Evolutionary conservation across 1,140 invertebrate genomes (phyloP).

Genomic region (Drosophila persimilis): DNA sequence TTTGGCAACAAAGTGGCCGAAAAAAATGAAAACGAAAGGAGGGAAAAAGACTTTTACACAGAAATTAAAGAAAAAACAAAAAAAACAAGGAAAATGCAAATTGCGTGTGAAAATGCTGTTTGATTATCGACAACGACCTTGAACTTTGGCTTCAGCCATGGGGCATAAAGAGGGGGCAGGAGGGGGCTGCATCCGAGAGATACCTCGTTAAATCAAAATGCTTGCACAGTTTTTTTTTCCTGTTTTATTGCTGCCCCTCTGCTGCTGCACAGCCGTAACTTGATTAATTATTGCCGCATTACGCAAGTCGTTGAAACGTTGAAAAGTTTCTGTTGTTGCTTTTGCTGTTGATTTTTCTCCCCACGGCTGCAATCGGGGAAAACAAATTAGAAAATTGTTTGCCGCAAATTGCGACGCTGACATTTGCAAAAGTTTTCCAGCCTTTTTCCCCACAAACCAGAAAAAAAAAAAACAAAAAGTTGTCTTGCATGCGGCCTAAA

Average conservation of each 20-base stretch:
- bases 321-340: constrained; percentile 25
- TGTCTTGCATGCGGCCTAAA: constrained; percentile 28
- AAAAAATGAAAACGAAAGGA: constrained; percentile 66
- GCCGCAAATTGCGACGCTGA: constrained; percentile 61
- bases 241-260: neutral
- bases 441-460: constrained; percentile 11
- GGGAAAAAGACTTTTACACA: constrained; percentile 1
- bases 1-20: constrained; percentile 20
- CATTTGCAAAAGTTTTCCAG: constrained; percentile 55
- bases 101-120: constrained; percentile 64
- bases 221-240: constrained; percentile 4
- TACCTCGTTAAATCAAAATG: constrained; percentile 59
- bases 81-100: constrained; percentile 27
- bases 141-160: constrained; percentile 48
- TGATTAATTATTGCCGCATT: constrained; percentile 74
- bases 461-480: constrained; percentile 22
- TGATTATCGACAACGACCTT: constrained; percentile 55
- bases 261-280: constrained; percentile 19
- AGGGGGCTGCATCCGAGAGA: neutral
- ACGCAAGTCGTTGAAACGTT: constrained; percentile 34
- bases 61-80: neutral
- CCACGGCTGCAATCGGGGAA: constrained; percentile 19
- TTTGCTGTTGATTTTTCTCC: neutral
- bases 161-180: neutral
- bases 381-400: constrained; percentile 69